Conservation (phyloP, 2,797 vertebrate species). For the Gallinago stenura region DNA sequence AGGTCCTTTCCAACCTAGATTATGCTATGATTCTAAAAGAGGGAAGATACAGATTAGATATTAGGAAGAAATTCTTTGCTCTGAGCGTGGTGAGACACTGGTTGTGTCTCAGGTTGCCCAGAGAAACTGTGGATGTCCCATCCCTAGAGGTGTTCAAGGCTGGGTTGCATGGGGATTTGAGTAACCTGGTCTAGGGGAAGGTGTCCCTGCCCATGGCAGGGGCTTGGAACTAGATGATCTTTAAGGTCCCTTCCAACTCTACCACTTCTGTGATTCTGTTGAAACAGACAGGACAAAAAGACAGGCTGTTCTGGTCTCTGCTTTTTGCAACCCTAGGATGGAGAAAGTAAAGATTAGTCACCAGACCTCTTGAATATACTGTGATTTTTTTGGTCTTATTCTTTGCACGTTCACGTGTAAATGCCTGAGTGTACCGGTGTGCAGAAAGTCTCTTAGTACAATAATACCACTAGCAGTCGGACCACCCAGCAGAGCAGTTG, state of each 20-base stretch:
- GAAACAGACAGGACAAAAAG: background rate
- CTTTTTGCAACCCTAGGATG: background rate
- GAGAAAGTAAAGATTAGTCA: background rate
- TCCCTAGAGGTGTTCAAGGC: background rate
- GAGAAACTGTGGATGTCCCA: background rate
- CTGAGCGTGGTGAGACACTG: background rate
- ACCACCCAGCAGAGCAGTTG: background rate
- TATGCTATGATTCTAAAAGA: background rate
- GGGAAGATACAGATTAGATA: background rate
- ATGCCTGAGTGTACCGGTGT: background rate
- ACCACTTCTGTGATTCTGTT: background rate
- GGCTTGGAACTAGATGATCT: background rate
- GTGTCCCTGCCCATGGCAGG: background rate
- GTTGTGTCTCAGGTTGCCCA: background rate
- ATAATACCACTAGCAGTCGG: too few species aligned
- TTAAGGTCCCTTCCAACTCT: background rate
- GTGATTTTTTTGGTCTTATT: background rate
- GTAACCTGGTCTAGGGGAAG: background rate
- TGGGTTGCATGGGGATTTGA: background rate
- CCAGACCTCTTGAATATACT: background rate
- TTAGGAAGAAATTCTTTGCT: background rate
- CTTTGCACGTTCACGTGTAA: fast-evolving
- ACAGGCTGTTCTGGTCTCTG: background rate
- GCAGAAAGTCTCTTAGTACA: background rate
- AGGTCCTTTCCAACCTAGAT: background rate